A percentile compares a stretch with the other conserved stretches of the same genome.
Conservation (phyloP, 2,113 vertebrate species). For the Zosterops japonicus region DNA sequence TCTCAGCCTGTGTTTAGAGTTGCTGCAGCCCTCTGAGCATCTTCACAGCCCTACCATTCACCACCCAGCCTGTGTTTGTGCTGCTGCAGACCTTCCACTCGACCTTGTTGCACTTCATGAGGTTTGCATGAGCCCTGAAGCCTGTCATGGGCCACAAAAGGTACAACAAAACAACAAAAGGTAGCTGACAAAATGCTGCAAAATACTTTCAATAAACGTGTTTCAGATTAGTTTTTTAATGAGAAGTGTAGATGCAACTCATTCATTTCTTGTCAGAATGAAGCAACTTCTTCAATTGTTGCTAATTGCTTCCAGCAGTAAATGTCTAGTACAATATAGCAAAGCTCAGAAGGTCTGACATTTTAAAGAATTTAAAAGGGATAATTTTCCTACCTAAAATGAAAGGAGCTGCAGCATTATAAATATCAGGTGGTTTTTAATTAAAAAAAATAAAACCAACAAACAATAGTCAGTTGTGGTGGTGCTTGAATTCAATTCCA, state of each 20-base stretch:
- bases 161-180: not conserved
- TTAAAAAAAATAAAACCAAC: not conserved
- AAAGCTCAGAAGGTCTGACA: not conserved
- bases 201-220: not conserved
- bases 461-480: not conserved
- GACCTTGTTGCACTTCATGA: not conserved
- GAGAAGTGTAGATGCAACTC: not conserved
- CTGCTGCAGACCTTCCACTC: not conserved
- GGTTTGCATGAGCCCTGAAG: not conserved
- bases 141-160: not conserved
- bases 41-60: not conserved
- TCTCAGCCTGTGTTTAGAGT: not conserved
- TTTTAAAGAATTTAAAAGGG: not conserved
- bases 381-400: not conserved
- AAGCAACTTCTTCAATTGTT: not conserved
- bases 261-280: not conserved
- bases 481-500: too few species aligned
- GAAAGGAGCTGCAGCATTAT: not conserved
- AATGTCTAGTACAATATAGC: not conserved
- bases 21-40: not conserved
- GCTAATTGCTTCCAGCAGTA: not conserved
- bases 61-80: not conserved
- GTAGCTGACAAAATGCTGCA: not conserved
- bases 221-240: constrained; percentile 6
- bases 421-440: not conserved